Percentiles rank a stretch among this genome's conserved stretches.
Conservation (phyloP, 1,140 invertebrate species). For the Caenorhabditis briggsae region DNA sequence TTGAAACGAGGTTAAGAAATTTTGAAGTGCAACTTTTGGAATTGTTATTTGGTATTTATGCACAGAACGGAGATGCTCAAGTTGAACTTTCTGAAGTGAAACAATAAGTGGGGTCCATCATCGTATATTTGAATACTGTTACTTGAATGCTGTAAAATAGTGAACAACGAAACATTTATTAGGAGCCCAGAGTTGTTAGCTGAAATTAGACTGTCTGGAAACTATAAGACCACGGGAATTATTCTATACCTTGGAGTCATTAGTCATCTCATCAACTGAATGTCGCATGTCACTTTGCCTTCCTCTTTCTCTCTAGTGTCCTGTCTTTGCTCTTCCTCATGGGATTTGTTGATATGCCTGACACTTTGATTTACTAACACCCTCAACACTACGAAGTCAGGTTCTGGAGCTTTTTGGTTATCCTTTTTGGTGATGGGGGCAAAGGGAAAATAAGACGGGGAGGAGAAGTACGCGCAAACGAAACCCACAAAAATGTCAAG, state of each 20-base stretch:
- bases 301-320: not conserved
- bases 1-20: not conserved
- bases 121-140: too few relatives aligned
- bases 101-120: too few relatives aligned
- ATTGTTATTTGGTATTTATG: too few relatives aligned
- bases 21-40: too few relatives aligned
- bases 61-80: too few relatives aligned
- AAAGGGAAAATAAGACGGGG: not conserved
- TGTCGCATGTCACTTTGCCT: not conserved
- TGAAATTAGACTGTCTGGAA: too few relatives aligned
- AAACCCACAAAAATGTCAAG: not conserved
- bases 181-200: too few relatives aligned
- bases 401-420: not conserved
- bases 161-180: too few relatives aligned
- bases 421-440: not conserved
- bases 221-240: too few relatives aligned
- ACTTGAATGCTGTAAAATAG: too few relatives aligned
- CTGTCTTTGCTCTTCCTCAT: not conserved
- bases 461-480: too few relatives aligned
- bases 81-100: too few relatives aligned
- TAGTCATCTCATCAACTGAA: slow-evolving; percentile 21
- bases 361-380: slow-evolving; percentile 43
- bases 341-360: slow-evolving; percentile 7
- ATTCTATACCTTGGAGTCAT: not conserved
- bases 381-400: not conserved